Base-by-base conservation (phyloP, 2,888 invertebrate genomes). In the Sinelater perroti region DNA sequence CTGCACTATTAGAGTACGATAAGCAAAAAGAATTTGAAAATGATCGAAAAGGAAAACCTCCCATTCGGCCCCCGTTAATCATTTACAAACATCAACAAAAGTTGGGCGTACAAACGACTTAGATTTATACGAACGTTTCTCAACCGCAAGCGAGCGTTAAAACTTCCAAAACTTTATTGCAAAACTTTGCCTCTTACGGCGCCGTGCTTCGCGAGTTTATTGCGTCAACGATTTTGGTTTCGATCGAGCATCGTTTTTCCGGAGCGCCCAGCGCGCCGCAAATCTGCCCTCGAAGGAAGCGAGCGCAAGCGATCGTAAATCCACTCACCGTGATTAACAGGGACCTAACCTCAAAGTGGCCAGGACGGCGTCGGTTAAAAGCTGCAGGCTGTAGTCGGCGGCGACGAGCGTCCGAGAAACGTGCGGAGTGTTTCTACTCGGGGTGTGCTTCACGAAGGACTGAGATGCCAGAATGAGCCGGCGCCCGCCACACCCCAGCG, bases 401-500 rank as follows among this genome's bases (percentile, higher is more conserved):
- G 45, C 33, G 52, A 26, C 53, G 38, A 56, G 56, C 46, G 52
- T 53, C 40, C 38, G 38, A 45, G 35, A 36, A 61, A 61, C 64
- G 67, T 60, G n/a, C n/a, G 50, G 51, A 51, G 51, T 51, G 59
- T 69, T 66, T 68, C 65, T 63, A 68, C 67, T 65, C 65, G 64
- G 68, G 65, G 57, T 38, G 44, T 62, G 72, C 70, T 72, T 72
- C 76, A 75, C 75, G 72, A 70, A 69, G 70, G 70, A 77, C 77
- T 77, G 75, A 71, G 73, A 75, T 70, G 70, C 68, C 64, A 68
- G 70, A 71, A 68, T 63, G 69, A 70, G 67, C 70, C 70, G 73
- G 72, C 70, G 70, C 75, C 75, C 77, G 76, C 76, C 77, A 76
- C 77, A 77, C 77, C 77, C 77, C 76, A 75, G 66, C 60, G 67